phyloP scores from a whole-genome alignment of 2,113 vertebrate species.

The Microtus ochrogaster region DNA sequence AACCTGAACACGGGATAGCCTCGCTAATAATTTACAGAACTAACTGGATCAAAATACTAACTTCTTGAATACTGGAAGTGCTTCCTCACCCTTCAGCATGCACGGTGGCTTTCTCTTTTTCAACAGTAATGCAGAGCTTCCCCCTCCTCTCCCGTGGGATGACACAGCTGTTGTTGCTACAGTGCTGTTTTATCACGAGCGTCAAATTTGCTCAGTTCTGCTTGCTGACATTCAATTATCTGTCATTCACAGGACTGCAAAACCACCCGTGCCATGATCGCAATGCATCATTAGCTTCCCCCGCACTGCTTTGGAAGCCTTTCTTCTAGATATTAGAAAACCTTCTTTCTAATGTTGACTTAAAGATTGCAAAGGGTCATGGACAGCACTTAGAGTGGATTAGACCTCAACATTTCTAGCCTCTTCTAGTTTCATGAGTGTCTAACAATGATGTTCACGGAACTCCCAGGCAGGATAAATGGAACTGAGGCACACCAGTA shows the following conservation, averaged over 20 bases:
- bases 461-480: neutral
- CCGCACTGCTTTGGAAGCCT: neutral
- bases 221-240: conserved; percentile 80
- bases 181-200: conserved; percentile 77
- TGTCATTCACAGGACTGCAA: conserved; percentile 74
- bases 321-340: conserved; percentile 44
- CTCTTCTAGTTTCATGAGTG: conserved; percentile 46
- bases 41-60: conserved; percentile 67
- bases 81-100: conserved; percentile 70
- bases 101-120: conserved; percentile 49
- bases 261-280: conserved; percentile 52
- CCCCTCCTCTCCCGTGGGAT: conserved; percentile 46
- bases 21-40: conserved; percentile 46
- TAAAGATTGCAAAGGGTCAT: neutral
- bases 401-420: neutral
- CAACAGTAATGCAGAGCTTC: conserved; percentile 47
- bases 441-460: conserved; percentile 36
- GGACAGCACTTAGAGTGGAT: neutral
- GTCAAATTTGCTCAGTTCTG: conserved; percentile 61
- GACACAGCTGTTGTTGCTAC: conserved; percentile 73
- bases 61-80: conserved; percentile 50
- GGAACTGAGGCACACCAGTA: neutral
- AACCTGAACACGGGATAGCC: neutral
- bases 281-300: conserved; percentile 48
- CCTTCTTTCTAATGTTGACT: neutral